Evolutionary conservation across 37 sponge, comb jelly and placozoan genomes (phyloP), one percentile per base, ranked within the genome.

Genomic region (Spongia lamella): DNA sequence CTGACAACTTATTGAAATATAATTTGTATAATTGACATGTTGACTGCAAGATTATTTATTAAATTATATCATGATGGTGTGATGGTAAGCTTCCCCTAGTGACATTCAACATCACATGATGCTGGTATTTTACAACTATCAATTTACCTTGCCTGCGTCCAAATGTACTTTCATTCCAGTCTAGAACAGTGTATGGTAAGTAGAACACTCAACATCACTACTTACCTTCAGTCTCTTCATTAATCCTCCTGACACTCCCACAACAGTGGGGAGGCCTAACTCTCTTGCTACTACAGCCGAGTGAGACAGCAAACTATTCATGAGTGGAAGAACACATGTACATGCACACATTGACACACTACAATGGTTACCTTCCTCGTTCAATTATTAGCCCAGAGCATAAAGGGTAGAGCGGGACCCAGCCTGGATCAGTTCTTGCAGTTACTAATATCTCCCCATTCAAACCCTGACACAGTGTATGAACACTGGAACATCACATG

Each of bases 201-300:
- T n/a, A 50, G 24, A 69, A 49, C 4, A 24, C 9, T 4, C 20
- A 13, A 39, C 7, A 29, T 3, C 7, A 25, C 7, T 61, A 17
- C 36, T 32, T 66, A 83, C 84, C 54, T 88, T 88, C 30, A 93
- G 67, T 34, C 87, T 38, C 84, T 93, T 93, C 93, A 93, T 88
- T 22, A 93, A 67, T 40, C 91, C 91, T 43, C 93, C 93, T 2
- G 93, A 89, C 63, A 93, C 90, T 51, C 93, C 90, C 50, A 93
- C 93, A 53, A 93, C 82, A 21, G 93, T 93, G 36, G 93, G 93
- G 36, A 93, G 77, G 26, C 93, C 93, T 56, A 93, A 74, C 61
- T 93, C 93, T 35, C 93, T 31, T 4, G 93, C 93, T 35, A 93
- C 93, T 43, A 93, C 93, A 56, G 93, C 93, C 1, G 93, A 93